These are phyloP conservation scores for honey bee (Apis mellifera) DNA, from an alignment of 1,140 invertebrate species.

Conservation along the genomic window Amel_HAv3.1 CM009945.2:6509001-6509500, in stretches of 20 bases:
- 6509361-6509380: no score
- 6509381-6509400: no score
- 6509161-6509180: no score
- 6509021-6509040: no score
- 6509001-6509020: not conserved
- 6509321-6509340: no score
- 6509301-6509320: not conserved
- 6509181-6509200: conserved; percentile 25
- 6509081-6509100: no score
- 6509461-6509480: conserved; percentile 93
- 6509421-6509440: conserved; percentile 92
- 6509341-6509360: no score
- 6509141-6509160: no score
- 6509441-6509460: conserved; percentile 91
- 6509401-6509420: conserved; percentile 88
- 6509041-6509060: no score
- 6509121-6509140: no score
- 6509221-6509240: conserved; percentile 27
- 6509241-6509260: conserved; percentile 25
- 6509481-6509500: conserved; percentile 91
- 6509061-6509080: no score
- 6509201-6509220: not conserved
- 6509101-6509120: no score
- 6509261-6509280: not conserved
- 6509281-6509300: conserved; percentile 11